Percentiles rank a stretch among this genome's conserved stretches.
These are phyloP conservation scores for Monoplex corrugatus DNA, from an alignment of 2,888 invertebrate genomes.

Conservation along the genomic window DNA sequence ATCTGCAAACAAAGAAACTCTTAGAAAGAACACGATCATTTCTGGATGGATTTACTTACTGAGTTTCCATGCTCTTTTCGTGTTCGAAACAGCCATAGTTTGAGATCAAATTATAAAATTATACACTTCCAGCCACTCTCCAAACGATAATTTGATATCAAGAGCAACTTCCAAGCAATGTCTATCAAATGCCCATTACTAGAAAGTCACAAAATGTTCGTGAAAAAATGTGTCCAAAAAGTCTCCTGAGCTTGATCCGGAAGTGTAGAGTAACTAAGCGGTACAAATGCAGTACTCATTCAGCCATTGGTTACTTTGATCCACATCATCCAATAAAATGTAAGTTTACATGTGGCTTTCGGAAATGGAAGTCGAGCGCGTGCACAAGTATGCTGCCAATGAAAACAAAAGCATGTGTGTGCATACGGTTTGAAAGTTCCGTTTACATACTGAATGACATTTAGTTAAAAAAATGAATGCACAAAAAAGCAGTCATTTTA, in stretches of 20 bases:
- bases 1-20: too few relatives aligned
- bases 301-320: slow-evolving; percentile 41
- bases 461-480: too few relatives aligned
- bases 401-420: slow-evolving; percentile 45
- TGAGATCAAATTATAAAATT: background rate
- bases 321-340: slow-evolving; percentile 53
- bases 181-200: too few relatives aligned
- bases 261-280: slow-evolving; percentile 43
- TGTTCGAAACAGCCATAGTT: slow-evolving; percentile 71
- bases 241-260: slow-evolving; percentile 31
- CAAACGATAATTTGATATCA: background rate
- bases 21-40: too few relatives aligned
- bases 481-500: too few relatives aligned
- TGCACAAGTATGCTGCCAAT: background rate
- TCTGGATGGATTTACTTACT: too few relatives aligned
- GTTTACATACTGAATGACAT: too few relatives aligned
- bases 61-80: slow-evolving; percentile 91
- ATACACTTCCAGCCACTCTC: background rate
- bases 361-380: background rate
- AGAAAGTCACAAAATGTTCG: too few relatives aligned
- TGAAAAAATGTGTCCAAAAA: background rate
- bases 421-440: slow-evolving; percentile 61
- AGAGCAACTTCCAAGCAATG: background rate
- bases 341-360: slow-evolving; percentile 7
- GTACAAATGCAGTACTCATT: background rate